phyloP scores from a whole-genome alignment of 2,113 vertebrate genomes.

The Pogonocichla stellata region DNA sequence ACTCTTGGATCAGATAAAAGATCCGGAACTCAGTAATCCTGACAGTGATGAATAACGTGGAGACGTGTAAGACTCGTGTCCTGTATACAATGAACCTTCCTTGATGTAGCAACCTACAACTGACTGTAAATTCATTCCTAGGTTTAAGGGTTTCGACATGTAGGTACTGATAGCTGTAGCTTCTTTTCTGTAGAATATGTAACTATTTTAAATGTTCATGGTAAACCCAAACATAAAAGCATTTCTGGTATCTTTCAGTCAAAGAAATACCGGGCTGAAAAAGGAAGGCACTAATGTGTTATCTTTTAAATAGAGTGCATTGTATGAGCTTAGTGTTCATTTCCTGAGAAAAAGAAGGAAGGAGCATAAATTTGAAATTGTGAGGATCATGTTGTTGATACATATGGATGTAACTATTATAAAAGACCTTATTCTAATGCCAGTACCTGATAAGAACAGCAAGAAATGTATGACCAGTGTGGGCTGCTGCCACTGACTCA shows the following conservation, averaged over 20 bases:
- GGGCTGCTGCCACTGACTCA: conserved; percentile 68
- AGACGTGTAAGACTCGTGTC: fast-evolving
- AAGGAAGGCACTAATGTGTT: not conserved
- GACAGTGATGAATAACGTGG: not conserved
- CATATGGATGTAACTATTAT: conserved; percentile 31
- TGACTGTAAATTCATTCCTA: not conserved
- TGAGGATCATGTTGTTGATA: conserved; percentile 26
- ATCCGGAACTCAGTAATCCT: not conserved
- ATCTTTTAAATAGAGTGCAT: not conserved
- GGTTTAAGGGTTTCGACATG: not conserved
- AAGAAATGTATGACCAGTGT: conserved; percentile 62
- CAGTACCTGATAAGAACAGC: conserved; percentile 53
- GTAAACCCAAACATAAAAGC: not conserved
- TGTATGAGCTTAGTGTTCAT: conserved; percentile 6
- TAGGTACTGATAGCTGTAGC: not conserved
- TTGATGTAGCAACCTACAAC: not conserved
- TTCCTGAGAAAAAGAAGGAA: conserved; percentile 2
- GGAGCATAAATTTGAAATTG: not conserved
- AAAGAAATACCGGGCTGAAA: not conserved
- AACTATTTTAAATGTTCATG: not conserved
- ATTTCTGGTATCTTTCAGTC: not conserved
- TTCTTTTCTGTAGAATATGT: not conserved
- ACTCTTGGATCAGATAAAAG: not conserved
- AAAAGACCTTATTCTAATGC: conserved; percentile 42
- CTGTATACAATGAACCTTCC: not conserved